phyloP scores from a whole-genome alignment of 2,797 vertebrate genomes.

The Schizopygopsis malacanthus region DNA sequence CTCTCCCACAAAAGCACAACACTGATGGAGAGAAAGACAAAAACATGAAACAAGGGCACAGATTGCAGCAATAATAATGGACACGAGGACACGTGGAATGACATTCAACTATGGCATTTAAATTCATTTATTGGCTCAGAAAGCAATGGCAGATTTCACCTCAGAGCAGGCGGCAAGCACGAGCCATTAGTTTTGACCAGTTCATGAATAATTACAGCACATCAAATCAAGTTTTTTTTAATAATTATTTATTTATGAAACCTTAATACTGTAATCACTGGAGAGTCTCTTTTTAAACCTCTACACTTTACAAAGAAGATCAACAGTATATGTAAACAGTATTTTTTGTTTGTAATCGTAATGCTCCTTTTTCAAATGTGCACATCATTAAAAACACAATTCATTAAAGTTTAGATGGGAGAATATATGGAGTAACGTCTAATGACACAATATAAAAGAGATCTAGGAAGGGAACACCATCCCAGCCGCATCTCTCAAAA shows the following conservation, averaged over 20 bases:
- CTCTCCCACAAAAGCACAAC: conserved; percentile 28
- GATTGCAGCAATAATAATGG: conserved; percentile 31
- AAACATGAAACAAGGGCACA: not conserved
- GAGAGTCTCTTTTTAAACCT: conserved; percentile 78
- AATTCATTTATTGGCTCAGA: conserved; percentile 59
- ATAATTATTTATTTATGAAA: conserved; percentile 81
- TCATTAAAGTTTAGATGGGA: conserved; percentile 49
- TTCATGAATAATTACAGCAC: conserved; percentile 57
- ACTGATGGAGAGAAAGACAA: conserved; percentile 11
- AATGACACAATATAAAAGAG: conserved; percentile 46
- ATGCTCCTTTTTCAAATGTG: conserved; percentile 65
- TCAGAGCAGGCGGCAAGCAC: conserved; percentile 50
- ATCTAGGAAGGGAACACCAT: conserved; percentile 19
- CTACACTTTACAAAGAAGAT: conserved; percentile 82
- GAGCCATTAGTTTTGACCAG: conserved; percentile 33
- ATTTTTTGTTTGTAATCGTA: conserved; percentile 63
- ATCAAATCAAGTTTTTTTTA: conserved; percentile 62
- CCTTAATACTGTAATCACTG: conserved; percentile 82
- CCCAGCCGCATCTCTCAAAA: conserved; percentile 42
- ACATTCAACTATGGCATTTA: conserved; percentile 57
- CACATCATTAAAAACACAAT: conserved; percentile 64
- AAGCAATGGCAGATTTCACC: conserved; percentile 51
- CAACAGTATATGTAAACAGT: conserved; percentile 79
- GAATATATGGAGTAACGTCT: conserved; percentile 47
- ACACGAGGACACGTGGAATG: conserved; percentile 33